Conservation (phyloP, 2,888 invertebrate species). For the Coecobrya sp. region DNA sequence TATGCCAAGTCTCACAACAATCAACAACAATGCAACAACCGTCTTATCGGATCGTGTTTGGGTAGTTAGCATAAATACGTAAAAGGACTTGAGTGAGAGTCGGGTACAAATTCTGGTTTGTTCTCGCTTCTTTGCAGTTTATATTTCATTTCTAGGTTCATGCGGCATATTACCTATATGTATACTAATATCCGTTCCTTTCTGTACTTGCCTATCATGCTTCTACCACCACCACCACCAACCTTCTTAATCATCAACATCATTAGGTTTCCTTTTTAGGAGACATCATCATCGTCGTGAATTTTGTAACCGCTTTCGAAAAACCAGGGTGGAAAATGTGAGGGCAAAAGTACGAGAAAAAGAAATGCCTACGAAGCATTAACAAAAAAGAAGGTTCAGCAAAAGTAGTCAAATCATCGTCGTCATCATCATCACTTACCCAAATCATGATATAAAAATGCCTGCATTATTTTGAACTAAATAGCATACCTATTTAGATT, state of each 20-base stretch:
- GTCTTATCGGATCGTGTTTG: background rate
- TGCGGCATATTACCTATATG: background rate
- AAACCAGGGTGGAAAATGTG: conserved; percentile 68
- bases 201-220: background rate
- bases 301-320: conserved; percentile 61
- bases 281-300: conserved; percentile 36
- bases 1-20: background rate
- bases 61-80: conserved; percentile 3
- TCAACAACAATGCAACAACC: conserved; percentile 12
- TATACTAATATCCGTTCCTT: background rate
- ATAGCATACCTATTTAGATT: conserved; percentile 6
- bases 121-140: background rate
- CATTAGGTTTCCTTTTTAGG: conserved; percentile 71
- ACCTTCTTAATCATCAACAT: conserved; percentile 54
- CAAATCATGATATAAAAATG: conserved; percentile 35
- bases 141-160: conserved; percentile 35
- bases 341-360: conserved; percentile 59
- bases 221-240: conserved; percentile 38
- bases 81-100: conserved; percentile 18
- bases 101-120: conserved; percentile 30
- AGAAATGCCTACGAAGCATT: conserved; percentile 28
- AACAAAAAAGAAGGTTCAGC: conserved; percentile 47
- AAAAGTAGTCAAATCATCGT: conserved; percentile 73
- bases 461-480: conserved; percentile 7
- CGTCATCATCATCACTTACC: conserved; percentile 62